phyloP scores from a whole-genome alignment of 2,797 vertebrate genomes.

The Rhinophrynus dorsalis region DNA sequence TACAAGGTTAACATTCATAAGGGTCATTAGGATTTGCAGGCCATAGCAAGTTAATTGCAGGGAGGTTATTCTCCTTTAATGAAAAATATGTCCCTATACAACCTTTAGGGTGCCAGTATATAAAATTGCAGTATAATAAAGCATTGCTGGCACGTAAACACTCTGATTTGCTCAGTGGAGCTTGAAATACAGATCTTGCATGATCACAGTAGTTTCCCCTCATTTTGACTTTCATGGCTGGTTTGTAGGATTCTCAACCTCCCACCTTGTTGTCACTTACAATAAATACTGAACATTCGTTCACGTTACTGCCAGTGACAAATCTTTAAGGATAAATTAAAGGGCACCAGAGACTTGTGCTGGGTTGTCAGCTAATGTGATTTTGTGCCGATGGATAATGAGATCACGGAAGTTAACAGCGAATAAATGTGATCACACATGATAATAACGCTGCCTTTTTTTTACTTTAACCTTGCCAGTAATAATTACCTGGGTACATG shows the following conservation, averaged over 20 bases:
- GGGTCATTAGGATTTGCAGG: too few relatives aligned
- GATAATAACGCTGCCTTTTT: neutral
- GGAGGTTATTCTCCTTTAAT: too few relatives aligned
- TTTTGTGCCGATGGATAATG: neutral
- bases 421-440: conserved; percentile 6
- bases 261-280: neutral
- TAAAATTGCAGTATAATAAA: neutral
- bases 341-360: conserved; percentile 2
- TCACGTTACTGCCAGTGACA: neutral
- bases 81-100: too few relatives aligned
- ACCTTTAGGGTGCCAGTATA: too few relatives aligned
- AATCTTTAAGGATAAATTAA: conserved; percentile 19
- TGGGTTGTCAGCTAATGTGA: neutral
- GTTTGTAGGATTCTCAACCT: neutral
- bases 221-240: conserved; percentile 10
- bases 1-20: too few relatives aligned
- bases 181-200: neutral
- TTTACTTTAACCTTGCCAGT: neutral
- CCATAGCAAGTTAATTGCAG: too few relatives aligned
- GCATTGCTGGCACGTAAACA: conserved; percentile 1
- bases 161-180: neutral
- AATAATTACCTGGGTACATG: neutral
- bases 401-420: neutral
- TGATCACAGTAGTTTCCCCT: neutral
- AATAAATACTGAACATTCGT: conserved; percentile 13